These are phyloP conservation scores for Sycophila texana DNA, from an alignment of 2,888 invertebrate genomes.

Conservation along the genomic window DNA sequence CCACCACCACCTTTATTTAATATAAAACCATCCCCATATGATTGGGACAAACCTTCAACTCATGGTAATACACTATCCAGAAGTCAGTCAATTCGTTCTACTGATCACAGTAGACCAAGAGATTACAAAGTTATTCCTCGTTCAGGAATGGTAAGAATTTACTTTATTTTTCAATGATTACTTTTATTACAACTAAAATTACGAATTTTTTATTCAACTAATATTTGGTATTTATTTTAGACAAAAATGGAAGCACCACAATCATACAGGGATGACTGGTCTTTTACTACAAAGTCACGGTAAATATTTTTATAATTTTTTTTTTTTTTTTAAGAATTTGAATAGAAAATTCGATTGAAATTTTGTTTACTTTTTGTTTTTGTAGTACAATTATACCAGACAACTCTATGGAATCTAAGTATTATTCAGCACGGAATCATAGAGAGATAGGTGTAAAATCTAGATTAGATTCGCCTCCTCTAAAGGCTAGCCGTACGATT, in stretches of 20 bases:
- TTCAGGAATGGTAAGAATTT: constrained; percentile 63
- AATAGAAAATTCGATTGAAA: not conserved
- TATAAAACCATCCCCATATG: constrained; percentile 68
- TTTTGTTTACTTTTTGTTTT: not conserved
- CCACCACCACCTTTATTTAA: constrained; percentile 73
- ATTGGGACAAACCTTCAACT: constrained; percentile 69
- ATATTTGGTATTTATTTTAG: constrained; percentile 56
- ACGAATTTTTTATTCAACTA: not conserved
- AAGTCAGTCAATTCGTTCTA: constrained; percentile 42
- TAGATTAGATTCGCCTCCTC: constrained; percentile 75
- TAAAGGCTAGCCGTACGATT: constrained; percentile 63
- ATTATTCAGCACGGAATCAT: constrained; percentile 67
- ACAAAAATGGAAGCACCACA: constrained; percentile 61
- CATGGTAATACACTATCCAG: constrained; percentile 53
- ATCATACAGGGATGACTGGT: constrained; percentile 69
- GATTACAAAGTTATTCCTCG: constrained; percentile 69
- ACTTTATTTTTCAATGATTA: not conserved
- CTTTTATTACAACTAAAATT: not conserved
- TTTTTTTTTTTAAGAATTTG: constrained; percentile 6
- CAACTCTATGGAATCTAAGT: constrained; percentile 65
- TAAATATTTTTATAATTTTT: constrained; percentile 53
- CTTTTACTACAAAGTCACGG: constrained; percentile 69
- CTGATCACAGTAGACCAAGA: constrained; percentile 64
- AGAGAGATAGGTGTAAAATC: constrained; percentile 73
- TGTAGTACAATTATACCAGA: constrained; percentile 69